Percentiles rank a stretch among this genome's conserved stretches.
Evolutionary conservation across 2,888 invertebrate species (phyloP).

Genomic region (Crepidodera aurea): DNA sequence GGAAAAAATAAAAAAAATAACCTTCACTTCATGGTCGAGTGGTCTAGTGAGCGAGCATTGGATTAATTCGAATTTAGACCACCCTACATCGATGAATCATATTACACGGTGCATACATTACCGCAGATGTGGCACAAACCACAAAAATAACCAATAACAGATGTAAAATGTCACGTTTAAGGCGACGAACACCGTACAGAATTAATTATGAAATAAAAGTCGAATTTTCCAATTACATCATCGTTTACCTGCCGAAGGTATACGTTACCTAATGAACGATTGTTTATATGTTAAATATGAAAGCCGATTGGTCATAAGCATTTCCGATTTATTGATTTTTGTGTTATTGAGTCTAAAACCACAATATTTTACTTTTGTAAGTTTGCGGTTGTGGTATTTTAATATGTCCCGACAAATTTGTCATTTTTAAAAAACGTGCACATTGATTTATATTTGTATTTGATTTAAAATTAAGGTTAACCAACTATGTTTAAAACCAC

Average conservation of each 20-base stretch:
- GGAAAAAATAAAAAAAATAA: too few relatives aligned
- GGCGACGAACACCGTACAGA: neutral
- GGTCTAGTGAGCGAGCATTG: too few relatives aligned
- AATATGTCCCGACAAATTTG: neutral
- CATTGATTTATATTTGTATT: too few relatives aligned
- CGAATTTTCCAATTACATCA: neutral
- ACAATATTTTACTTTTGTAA: neutral
- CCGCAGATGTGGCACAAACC: slow-evolving; percentile 7
- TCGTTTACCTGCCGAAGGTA: neutral
- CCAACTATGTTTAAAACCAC: too few relatives aligned
- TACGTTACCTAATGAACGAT: neutral
- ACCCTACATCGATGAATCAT: neutral
- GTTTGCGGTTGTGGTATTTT: neutral
- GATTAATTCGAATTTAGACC: neutral
- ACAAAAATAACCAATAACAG: slow-evolving; percentile 13
- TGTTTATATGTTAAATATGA: neutral
- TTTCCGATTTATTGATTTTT: neutral
- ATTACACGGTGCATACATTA: slow-evolving; percentile 3
- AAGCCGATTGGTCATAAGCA: neutral
- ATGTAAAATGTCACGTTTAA: slow-evolving; percentile 6
- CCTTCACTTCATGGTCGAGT: too few relatives aligned
- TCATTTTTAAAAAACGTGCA: too few relatives aligned
- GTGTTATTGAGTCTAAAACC: neutral
- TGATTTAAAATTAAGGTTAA: too few relatives aligned
- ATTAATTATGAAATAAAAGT: neutral